phyloP scores from a whole-genome alignment of 2,113 vertebrate species.

The Plestiodon gilberti region DNA sequence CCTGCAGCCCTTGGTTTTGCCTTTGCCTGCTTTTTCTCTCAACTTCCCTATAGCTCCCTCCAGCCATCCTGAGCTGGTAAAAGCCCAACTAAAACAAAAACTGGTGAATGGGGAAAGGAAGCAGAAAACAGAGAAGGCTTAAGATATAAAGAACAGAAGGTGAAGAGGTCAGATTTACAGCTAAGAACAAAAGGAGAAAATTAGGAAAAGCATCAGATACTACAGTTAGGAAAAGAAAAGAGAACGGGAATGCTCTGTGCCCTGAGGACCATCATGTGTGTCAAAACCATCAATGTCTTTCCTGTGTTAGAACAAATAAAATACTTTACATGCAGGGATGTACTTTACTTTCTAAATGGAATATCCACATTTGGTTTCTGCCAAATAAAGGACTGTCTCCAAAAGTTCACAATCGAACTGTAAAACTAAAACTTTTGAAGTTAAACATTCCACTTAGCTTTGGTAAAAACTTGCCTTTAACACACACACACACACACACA shows the following conservation, averaged over 20 bases:
- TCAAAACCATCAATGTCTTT: slow-evolving; percentile 12
- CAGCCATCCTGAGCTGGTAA: slow-evolving; percentile 81
- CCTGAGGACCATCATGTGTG: slow-evolving; percentile 1
- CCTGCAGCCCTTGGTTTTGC: slow-evolving; percentile 78
- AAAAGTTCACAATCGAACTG: not conserved
- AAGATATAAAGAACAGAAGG: slow-evolving; percentile 72
- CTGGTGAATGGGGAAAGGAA: slow-evolving; percentile 77
- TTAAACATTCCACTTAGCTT: slow-evolving; percentile 2
- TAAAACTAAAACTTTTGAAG: not conserved
- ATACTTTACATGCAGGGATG: slow-evolving; percentile 10
- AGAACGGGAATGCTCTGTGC: slow-evolving; percentile 56
- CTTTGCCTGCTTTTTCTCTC: slow-evolving; percentile 75
- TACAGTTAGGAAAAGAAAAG: slow-evolving; percentile 21
- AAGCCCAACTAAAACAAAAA: slow-evolving; percentile 79
- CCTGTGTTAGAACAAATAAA: not conserved
- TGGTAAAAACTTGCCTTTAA: not conserved
- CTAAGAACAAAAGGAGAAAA: slow-evolving; percentile 73
- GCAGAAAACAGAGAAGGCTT: slow-evolving; percentile 66
- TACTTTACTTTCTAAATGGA: not conserved
- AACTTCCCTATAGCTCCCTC: slow-evolving; percentile 79
- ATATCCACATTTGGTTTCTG: not conserved
- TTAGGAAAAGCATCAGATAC: slow-evolving; percentile 70
- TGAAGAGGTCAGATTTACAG: slow-evolving; percentile 70
- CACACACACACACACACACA: too few relatives aligned
- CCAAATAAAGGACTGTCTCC: not conserved